Percentiles rank a stretch among this genome's conserved stretches.
Evolutionary conservation across 2,113 vertebrate species (phyloP).

Genomic region (Perca flavescens): DNA sequence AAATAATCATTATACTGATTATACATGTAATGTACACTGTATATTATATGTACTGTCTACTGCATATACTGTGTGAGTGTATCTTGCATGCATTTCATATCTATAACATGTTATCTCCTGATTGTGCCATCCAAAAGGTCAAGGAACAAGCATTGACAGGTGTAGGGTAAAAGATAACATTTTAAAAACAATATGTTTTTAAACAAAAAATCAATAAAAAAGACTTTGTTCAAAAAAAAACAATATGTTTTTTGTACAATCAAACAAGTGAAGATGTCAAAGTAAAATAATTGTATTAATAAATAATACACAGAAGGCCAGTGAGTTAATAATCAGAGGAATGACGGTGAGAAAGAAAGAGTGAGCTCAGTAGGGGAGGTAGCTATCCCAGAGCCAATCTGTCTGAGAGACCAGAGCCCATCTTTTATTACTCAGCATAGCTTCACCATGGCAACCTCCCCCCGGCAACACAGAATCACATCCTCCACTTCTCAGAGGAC

Average conservation of each 20-base stretch:
- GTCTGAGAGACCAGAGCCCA: conserved; percentile 65
- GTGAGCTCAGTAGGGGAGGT: conserved; percentile 50
- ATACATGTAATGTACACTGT: no score
- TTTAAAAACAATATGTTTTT: neutral
- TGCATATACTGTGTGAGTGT: neutral
- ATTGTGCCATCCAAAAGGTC: neutral
- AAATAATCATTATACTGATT: neutral
- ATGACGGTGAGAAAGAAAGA: conserved; percentile 17
- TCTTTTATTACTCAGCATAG: conserved; percentile 80
- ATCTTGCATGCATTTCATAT: neutral
- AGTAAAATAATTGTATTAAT: conserved; percentile 5
- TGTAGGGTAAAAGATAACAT: neutral
- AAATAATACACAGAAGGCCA: conserved; percentile 6
- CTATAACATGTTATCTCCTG: neutral
- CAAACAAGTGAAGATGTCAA: neutral
- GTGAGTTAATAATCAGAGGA: conserved; percentile 32
- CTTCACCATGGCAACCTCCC: conserved; percentile 77
- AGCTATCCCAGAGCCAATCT: conserved; percentile 68
- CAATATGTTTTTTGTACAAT: neutral
- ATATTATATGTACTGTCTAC: no score
- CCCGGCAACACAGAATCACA: conserved; percentile 72
- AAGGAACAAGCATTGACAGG: neutral
- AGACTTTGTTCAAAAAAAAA: neutral
- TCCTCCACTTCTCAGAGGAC: conserved; percentile 70
- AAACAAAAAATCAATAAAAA: no score